Percentiles rank a stretch among this genome's conserved stretches.
These are phyloP conservation scores for Dermochelys coriacea DNA, from an alignment of 2,797 vertebrate species.

Conservation along the genomic window DNA sequence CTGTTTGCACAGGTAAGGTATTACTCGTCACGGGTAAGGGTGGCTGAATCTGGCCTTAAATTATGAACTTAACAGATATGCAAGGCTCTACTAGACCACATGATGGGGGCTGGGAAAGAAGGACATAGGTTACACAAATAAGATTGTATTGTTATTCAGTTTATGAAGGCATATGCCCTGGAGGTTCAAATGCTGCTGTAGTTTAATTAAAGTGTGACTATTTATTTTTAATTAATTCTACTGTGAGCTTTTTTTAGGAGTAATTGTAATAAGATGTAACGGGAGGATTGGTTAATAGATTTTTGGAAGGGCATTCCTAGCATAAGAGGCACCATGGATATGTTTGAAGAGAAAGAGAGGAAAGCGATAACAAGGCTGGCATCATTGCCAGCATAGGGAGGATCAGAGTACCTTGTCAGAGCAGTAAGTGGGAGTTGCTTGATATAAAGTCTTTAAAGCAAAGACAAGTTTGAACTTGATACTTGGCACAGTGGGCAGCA, in stretches of 20 bases:
- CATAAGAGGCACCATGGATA: not conserved
- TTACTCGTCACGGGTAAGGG: too few species aligned
- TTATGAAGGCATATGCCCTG: not conserved
- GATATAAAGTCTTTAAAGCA: not conserved
- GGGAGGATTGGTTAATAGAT: not conserved
- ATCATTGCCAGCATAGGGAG: not conserved
- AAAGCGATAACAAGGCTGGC: not conserved
- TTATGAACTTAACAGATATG: too few species aligned
- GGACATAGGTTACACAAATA: not conserved
- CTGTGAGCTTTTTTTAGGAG: not conserved
- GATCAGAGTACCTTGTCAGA: not conserved
- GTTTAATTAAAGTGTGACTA: not conserved
- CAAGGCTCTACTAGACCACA: too few species aligned
- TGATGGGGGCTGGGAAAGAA: not conserved
- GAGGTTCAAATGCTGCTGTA: not conserved
- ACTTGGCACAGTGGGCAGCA: not conserved
- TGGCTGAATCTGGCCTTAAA: too few species aligned
- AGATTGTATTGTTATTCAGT: not conserved
- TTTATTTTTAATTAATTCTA: not conserved
- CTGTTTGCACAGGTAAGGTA: too few species aligned
- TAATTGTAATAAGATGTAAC: constrained; percentile 1
- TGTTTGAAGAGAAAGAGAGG: not conserved
- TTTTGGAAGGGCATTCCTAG: not conserved
- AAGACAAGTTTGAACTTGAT: not conserved
- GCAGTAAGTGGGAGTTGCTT: not conserved